Percentiles rank a stretch among this genome's conserved stretches.
Evolutionary conservation across 2,888 invertebrate species (phyloP).

Genomic region (Corbicula japonica): DNA sequence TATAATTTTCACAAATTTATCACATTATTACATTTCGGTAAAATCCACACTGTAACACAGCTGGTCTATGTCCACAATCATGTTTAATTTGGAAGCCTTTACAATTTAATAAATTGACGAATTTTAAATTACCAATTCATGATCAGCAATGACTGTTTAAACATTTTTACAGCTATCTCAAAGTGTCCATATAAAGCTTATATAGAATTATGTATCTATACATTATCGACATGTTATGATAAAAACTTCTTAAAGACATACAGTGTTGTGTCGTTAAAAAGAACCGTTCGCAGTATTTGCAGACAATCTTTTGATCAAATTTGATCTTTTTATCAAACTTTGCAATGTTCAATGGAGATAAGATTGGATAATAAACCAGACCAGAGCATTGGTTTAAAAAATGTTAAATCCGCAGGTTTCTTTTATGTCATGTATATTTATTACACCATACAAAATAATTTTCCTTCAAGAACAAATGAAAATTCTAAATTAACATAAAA

Average conservation of each 20-base stretch:
- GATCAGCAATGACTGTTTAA: constrained; percentile 37
- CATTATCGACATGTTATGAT: constrained; percentile 12
- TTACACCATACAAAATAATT: not conserved
- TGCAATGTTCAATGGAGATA: constrained; percentile 2
- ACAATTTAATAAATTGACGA: constrained; percentile 49
- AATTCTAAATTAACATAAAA: not conserved
- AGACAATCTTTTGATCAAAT: constrained; percentile 21
- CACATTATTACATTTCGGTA: too few species aligned
- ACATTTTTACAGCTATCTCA: constrained; percentile 45
- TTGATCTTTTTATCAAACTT: not conserved
- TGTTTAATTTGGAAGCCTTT: too few species aligned
- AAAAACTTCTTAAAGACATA: constrained; percentile 11
- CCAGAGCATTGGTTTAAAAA: not conserved
- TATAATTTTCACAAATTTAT: too few species aligned
- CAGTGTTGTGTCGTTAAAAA: constrained; percentile 19
- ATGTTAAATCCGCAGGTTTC: not conserved
- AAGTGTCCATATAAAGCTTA: constrained; percentile 28
- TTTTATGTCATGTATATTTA: not conserved
- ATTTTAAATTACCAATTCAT: constrained; percentile 56
- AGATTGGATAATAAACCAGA: not conserved
- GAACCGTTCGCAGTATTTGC: constrained; percentile 17
- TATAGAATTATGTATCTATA: constrained; percentile 27
- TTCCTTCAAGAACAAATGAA: not conserved
- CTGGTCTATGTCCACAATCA: too few species aligned
- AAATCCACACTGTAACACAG: too few species aligned